Conservation (phyloP, 1,140 invertebrate genomes). For the Plectus sambesii region DNA sequence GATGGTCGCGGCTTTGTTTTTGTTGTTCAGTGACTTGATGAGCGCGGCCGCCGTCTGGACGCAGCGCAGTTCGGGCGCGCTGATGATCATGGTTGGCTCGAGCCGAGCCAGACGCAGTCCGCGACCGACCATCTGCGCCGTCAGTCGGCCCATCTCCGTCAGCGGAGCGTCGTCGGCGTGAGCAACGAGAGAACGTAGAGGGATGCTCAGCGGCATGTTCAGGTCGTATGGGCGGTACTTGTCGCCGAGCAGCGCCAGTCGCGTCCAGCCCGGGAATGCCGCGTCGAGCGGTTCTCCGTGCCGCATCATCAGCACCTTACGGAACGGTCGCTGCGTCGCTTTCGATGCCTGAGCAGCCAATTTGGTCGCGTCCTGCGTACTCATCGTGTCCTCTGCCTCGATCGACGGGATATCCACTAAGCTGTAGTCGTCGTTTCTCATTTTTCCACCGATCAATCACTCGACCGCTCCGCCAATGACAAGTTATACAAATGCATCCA, state of each 20-base stretch:
- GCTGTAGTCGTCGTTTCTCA: no score
- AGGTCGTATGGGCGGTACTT: constrained; percentile 13
- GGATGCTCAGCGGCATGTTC: constrained; percentile 13
- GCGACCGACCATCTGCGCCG: constrained; percentile 6
- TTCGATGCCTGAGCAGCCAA: no score
- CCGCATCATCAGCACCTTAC: constrained; percentile 2
- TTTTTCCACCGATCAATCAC: no score
- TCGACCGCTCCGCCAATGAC: no score
- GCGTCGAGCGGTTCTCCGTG: constrained; percentile 7
- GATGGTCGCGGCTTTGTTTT: no score
- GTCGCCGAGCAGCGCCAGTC: constrained; percentile 4
- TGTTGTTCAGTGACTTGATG: constrained; percentile 5
- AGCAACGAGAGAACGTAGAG: constrained; percentile 1
- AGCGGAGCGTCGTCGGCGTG: constrained; percentile 11
- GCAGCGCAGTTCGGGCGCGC: neutral
- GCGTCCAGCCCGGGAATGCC: constrained; percentile 12
- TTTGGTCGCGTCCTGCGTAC: no score
- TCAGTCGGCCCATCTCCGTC: constrained; percentile 12
- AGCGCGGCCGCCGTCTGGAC: constrained; percentile 4
- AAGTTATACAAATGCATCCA: no score
- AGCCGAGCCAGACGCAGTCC: neutral
- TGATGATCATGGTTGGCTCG: constrained; percentile 1
- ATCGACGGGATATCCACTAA: no score
- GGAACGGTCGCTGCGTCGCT: constrained; percentile 12
- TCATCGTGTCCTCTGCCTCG: no score